Conservation (phyloP, 2,888 invertebrate genomes). For the Nemotelus nigrinus region DNA sequence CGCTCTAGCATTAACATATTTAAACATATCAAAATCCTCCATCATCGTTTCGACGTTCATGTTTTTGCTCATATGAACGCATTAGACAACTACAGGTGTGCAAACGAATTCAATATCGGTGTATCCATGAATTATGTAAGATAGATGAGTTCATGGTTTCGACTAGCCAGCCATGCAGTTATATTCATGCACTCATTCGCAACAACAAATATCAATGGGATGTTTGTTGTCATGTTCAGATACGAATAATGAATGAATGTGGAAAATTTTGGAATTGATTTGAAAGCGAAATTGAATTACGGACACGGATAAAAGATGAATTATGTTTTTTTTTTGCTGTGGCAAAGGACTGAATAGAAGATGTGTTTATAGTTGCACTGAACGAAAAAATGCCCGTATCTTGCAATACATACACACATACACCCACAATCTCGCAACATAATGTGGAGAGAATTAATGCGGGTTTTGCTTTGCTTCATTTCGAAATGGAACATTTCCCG, state of each 20-base stretch:
- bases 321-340: background rate
- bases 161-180: background rate
- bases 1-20: slow-evolving; percentile 47
- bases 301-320: slow-evolving; percentile 16
- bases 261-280: slow-evolving; percentile 40
- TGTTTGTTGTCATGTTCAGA: background rate
- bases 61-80: background rate
- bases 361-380: background rate
- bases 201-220: background rate
- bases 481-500: slow-evolving; percentile 23
- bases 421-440: slow-evolving; percentile 4
- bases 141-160: slow-evolving; percentile 39
- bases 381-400: slow-evolving; percentile 32
- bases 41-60: too few species aligned
- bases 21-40: slow-evolving; percentile 22
- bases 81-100: background rate
- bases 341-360: background rate
- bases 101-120: slow-evolving; percentile 5
- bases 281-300: slow-evolving; percentile 15
- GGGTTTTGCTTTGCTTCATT: slow-evolving; percentile 4
- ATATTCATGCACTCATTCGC: background rate
- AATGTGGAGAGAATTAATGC: slow-evolving; percentile 16
- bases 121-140: slow-evolving; percentile 49
- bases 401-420: background rate
- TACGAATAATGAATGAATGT: background rate